These are phyloP conservation scores for Nymphicus hollandicus DNA, from an alignment of 2,113 vertebrate genomes.

Conservation along the genomic window DNA sequence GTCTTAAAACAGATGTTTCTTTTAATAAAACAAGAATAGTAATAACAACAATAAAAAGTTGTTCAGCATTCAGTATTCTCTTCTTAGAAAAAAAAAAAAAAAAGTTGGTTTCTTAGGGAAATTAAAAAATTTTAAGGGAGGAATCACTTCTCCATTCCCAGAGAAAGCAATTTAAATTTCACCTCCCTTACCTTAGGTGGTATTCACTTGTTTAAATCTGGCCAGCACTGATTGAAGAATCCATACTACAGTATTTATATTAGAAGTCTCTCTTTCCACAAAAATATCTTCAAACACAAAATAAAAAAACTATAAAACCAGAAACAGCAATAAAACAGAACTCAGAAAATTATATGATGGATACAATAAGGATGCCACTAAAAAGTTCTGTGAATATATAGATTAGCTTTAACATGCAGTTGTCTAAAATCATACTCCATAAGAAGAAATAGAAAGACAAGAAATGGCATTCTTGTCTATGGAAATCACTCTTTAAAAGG, in stretches of 20 bases:
- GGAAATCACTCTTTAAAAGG: conserved; percentile 14
- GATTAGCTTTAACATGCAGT: not conserved
- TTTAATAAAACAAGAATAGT: conserved; percentile 28
- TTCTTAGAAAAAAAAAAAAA: not conserved
- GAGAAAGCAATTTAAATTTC: not conserved
- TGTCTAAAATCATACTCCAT: not conserved
- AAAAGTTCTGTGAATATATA: not conserved
- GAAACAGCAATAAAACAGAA: not conserved
- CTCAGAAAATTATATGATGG: not conserved
- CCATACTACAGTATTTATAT: not conserved
- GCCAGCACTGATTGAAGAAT: not conserved
- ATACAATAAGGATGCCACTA: not conserved
- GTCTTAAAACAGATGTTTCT: conserved; percentile 47
- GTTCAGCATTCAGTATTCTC: not conserved
- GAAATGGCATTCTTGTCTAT: not conserved
- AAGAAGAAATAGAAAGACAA: not conserved
- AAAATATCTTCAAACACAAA: not conserved
- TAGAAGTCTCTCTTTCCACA: not conserved
- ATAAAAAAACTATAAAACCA: not conserved
- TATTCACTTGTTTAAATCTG: not conserved
- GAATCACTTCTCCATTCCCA: not conserved
- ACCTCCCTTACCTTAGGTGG: not conserved
- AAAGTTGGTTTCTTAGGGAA: not conserved
- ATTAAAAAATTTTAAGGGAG: not conserved
- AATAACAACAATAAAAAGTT: not conserved